phyloP scores from a whole-genome alignment of 2,888 invertebrate genomes.

The Ferdinandea cuprea region DNA sequence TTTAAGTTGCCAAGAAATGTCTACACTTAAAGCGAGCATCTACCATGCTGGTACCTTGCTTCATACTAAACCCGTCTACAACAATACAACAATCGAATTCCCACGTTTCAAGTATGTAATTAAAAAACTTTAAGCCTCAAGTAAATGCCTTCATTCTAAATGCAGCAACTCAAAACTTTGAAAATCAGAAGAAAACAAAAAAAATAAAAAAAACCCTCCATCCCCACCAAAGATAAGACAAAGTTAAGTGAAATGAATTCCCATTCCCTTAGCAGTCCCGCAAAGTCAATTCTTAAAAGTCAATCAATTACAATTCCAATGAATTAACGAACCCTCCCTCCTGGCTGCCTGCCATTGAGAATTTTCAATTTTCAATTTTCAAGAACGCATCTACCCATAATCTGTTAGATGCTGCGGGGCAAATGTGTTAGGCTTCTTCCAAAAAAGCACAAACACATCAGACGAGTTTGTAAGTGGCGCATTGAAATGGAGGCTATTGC shows the following conservation, averaged over 20 bases:
- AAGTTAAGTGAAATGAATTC: not conserved
- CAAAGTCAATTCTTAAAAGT: conserved; percentile 28
- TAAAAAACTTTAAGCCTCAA: no score
- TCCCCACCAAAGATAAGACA: not conserved
- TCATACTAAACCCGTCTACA: no score
- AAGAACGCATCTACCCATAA: conserved; percentile 45
- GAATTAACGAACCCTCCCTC: conserved; percentile 14
- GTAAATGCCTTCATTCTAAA: no score
- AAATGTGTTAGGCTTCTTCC: conserved; percentile 48
- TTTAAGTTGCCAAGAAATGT: no score
- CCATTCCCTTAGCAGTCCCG: not conserved
- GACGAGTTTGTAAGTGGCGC: conserved; percentile 37
- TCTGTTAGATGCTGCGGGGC: conserved; percentile 28
- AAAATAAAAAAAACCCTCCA: not conserved
- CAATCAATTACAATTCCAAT: conserved; percentile 60
- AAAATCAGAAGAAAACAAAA: not conserved
- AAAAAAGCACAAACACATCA: conserved; percentile 22
- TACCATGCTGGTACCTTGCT: no score
- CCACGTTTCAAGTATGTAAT: no score
- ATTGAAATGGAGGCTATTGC: conserved; percentile 60
- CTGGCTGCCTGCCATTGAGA: conserved; percentile 21
- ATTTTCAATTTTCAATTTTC: conserved; percentile 52
- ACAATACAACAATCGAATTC: no score
- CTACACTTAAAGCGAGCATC: no score
- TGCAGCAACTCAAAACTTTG: not conserved